Base-by-base conservation (phyloP, 2,888 invertebrate genomes). In the Melanostoma mellinum region DNA sequence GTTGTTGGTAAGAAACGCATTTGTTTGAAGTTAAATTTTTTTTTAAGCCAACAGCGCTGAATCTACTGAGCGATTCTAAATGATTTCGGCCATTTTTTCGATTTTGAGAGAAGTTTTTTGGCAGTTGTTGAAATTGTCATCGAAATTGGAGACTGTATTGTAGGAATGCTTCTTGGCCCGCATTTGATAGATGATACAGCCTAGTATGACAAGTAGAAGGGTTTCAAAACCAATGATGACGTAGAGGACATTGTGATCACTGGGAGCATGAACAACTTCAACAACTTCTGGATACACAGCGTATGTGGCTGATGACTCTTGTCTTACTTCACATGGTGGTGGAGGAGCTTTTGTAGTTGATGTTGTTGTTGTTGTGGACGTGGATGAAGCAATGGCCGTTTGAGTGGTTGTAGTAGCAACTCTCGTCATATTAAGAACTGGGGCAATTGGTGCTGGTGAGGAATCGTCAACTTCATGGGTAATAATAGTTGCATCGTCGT, bases 81-180 rank as follows among this genome's bases (percentile, higher is more conserved):
- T 73, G 42, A 77, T 61, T 52, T 82, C 77, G 44, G 63, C 82
- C 44, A 55, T 67, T 72, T 81, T 76, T 8, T 81, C 67, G 4
- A 77, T 82, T 78, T 82, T 82, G 6, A 78, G 63, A 4, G 82
- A 69, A 48, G 82, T 73, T 48, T 78, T 82, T 33, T 68, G 82
- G 44, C 77, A 82, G 42, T 77, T 87, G 85, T 89, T 90, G 85
- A 88, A 89, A 85, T 89, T 91, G 56, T 90, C 89, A 85, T 91
- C 91, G 74, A 89, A 87, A 73, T 87, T 89, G 10, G 90, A 89
- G 58, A 91, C 91, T 3, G 91, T 90, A 36, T 89, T 87, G 81
- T 91, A 91, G 85, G 91, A 91, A 86, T 91, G 89, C 85, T 91
- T 89, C 73, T 88, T 89, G 77, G 90, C 88, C 35, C 82, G 87